Conservation (phyloP, 2,113 vertebrate genomes). For the Lepus americanus region DNA sequence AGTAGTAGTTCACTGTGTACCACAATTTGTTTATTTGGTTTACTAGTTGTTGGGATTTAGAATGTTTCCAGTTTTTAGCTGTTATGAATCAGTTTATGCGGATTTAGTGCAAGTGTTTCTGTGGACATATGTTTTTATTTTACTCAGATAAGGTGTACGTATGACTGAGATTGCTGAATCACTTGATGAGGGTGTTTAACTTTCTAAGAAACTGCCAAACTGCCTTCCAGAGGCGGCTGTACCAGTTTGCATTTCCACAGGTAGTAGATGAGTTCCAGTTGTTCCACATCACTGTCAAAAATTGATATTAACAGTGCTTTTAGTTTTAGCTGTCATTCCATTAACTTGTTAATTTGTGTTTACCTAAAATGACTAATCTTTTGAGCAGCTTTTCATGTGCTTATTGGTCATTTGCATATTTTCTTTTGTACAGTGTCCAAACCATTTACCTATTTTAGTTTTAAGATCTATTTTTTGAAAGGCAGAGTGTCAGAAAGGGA, state of each 20-base stretch:
- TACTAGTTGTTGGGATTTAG: not conserved
- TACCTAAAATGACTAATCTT: not conserved
- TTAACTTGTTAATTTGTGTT: slow-evolving; percentile 45
- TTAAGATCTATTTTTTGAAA: too few relatives aligned
- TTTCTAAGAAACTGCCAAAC: not conserved
- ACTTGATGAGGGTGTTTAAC: not conserved
- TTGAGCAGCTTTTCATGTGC: not conserved
- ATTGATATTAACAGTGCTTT: not conserved
- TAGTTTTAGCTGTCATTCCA: not conserved
- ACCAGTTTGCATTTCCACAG: not conserved
- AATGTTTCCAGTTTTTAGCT: slow-evolving; percentile 17
- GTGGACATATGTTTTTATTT: slow-evolving; percentile 27
- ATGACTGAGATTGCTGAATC: not conserved
- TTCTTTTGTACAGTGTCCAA: not conserved
- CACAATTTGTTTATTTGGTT: not conserved
- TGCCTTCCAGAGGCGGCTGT: not conserved
- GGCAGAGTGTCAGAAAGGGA: too few relatives aligned
- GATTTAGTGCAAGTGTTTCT: not conserved
- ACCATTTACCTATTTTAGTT: not conserved
- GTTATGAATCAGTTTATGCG: not conserved
- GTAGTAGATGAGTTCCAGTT: not conserved
- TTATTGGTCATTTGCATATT: not conserved
- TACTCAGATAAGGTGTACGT: not conserved
- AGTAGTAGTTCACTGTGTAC: not conserved
- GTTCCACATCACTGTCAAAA: not conserved